Conservation (phyloP, 2,888 invertebrate genomes). For the Baronia brevicornis region DNA sequence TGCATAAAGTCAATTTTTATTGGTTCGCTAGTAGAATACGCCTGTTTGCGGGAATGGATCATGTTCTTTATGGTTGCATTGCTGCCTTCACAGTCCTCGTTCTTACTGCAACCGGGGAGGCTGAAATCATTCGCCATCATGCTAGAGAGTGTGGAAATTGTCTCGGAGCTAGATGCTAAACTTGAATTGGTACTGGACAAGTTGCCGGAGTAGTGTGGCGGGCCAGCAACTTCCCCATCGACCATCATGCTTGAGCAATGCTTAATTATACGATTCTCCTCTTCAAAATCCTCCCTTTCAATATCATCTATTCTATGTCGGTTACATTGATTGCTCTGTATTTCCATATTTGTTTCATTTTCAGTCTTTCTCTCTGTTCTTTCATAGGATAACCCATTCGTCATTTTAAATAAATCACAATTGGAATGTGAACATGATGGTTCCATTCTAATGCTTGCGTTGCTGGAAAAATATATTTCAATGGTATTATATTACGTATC, state of each 20-base stretch:
- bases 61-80: constrained; percentile 56
- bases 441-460: constrained; percentile 45
- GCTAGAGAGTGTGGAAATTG: constrained; percentile 51
- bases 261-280: constrained; percentile 61
- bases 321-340: constrained; percentile 29
- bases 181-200: constrained; percentile 56
- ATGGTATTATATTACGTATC: background rate
- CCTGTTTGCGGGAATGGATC: constrained; percentile 40
- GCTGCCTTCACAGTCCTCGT: constrained; percentile 45
- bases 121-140: constrained; percentile 44
- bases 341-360: constrained; percentile 35
- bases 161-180: constrained; percentile 58
- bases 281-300: constrained; percentile 64
- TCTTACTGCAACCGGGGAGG: constrained; percentile 59
- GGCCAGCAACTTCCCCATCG: constrained; percentile 44
- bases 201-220: constrained; percentile 44
- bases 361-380: constrained; percentile 57
- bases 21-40: constrained; percentile 27
- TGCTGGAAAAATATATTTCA: background rate
- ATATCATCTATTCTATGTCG: constrained; percentile 57
- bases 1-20: constrained; percentile 63
- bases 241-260: constrained; percentile 59
- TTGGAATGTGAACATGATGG: constrained; percentile 58
- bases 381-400: constrained; percentile 36
- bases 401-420: constrained; percentile 47